Base-by-base conservation (phyloP, 2,797 vertebrate genomes). In the Sebastolobus altivelis region DNA sequence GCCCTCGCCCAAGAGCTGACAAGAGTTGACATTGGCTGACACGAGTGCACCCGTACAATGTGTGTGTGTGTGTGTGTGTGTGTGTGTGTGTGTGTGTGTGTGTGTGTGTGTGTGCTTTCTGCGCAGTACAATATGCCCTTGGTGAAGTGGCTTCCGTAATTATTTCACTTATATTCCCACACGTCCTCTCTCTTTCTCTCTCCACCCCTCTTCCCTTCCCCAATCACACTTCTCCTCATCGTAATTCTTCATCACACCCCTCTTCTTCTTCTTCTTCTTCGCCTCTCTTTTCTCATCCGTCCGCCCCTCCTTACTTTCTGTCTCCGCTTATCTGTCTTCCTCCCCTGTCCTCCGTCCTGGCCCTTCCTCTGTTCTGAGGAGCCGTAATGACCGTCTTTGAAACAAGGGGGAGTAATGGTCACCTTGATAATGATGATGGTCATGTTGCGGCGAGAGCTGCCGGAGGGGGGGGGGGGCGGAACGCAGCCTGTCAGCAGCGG, bases 401-500 rank as follows among this genome's bases (percentile, higher is more conserved):
- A 88, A 92, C 87, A 83, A 86, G 91, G 69, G 87, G 88, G 88
- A 80, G 86, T 92, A 92, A 92, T 93, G 89, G 90, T 93, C 92
- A 94, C 92, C 91, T 93, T 94, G 91, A 84, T 93, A 92, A 94
- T 92, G 92, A 93, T 86, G 80, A 88, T 90, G 82, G 84, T 91
- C 49, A 35, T 83, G 83, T 52, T 72, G 81, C 65, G 49, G 46
- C 18, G 35, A 79, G 79, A 83, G 88, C 38, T 25, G 25, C 25
- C 25, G 25, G 25, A 25, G 25, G 25, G 25, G 25, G 22, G 72
- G 62, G 22, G 72, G 69, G 84, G 85, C 14, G 65, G 80, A 63
- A 81, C 62, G 3, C 54, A 37, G 70, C 56, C 77, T 81, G 87
- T 88, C 88, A 83, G 56, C 88, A 83, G 56, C 49, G 14, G 62